Evolutionary conservation across 2,888 invertebrate species (phyloP).

Genomic region (Rapana venosa): DNA sequence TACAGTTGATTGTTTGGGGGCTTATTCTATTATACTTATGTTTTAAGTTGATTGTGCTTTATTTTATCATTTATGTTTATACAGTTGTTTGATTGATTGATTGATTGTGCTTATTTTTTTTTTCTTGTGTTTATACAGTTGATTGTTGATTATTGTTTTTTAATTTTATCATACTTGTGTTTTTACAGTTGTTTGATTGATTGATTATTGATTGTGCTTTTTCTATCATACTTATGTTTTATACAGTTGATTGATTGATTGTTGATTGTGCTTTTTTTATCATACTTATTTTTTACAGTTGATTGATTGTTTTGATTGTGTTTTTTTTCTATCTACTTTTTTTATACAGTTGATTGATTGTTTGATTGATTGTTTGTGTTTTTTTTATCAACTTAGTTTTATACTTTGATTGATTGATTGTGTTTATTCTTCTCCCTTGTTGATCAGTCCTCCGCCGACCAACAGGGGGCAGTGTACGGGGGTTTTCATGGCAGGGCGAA

Average conservation of each 20-base stretch:
- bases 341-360: neutral
- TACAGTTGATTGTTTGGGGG: neutral
- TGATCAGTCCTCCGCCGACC: conserved; percentile 48
- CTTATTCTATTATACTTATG: neutral
- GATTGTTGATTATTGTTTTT: neutral
- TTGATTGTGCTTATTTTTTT: neutral
- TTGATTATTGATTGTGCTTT: neutral
- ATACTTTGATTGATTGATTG: neutral
- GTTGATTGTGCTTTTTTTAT: neutral
- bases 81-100: too few species aligned
- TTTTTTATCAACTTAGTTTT: neutral
- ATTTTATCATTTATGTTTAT: too few species aligned
- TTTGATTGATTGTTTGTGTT: neutral
- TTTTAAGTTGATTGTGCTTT: conserved; percentile 32
- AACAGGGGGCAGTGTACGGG: conserved; percentile 77
- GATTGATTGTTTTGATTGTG: neutral
- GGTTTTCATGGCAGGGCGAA: conserved; percentile 74
- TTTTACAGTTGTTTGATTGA: neutral
- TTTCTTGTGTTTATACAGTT: neutral
- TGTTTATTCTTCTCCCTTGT: neutral
- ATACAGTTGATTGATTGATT: neutral
- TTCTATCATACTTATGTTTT: neutral
- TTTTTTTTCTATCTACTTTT: neutral
- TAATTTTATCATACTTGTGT: neutral
- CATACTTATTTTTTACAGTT: too few species aligned